Percentiles rank a stretch among this genome's conserved stretches.
phyloP scores from a whole-genome alignment of 2,113 vertebrate species.

The Probosciger aterrimus region DNA sequence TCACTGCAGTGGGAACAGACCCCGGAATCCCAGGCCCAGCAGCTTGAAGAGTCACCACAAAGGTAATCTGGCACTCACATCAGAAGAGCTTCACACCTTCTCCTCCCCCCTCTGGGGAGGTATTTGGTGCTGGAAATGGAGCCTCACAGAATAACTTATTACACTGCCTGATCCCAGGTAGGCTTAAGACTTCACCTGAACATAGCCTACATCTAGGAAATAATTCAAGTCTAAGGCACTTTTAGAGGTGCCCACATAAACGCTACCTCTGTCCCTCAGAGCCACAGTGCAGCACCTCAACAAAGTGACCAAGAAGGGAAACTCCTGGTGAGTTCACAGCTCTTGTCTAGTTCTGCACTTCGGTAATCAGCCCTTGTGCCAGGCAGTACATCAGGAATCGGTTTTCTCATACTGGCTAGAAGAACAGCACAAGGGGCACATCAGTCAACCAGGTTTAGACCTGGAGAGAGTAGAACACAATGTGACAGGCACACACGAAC shows the following conservation, averaged over 20 bases:
- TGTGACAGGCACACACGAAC: fast-evolving
- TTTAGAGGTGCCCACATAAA: not conserved
- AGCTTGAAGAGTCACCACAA: not conserved
- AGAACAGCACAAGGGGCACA: not conserved
- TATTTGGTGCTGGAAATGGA: not conserved
- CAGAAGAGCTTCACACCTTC: not conserved
- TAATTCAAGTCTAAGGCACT: too few relatives aligned
- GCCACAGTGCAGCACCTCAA: not conserved
- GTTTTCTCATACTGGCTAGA: fast-evolving
- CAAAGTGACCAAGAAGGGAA: fast-evolving
- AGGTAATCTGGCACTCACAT: not conserved
- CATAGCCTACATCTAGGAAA: too few relatives aligned
- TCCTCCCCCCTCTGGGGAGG: not conserved
- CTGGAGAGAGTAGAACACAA: not conserved
- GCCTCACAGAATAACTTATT: not conserved
- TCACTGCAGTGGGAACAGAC: fast-evolving
- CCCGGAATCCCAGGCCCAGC: not conserved
- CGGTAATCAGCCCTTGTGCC: fast-evolving
- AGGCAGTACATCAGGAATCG: not conserved
- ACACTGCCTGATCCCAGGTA: not conserved
- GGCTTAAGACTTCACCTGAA: too few relatives aligned
- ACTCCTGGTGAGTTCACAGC: not conserved
- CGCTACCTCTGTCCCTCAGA: not conserved
- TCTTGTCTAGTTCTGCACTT: too few relatives aligned
- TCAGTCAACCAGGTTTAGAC: not conserved